A percentile compares a stretch with the other conserved stretches of the same genome.
phyloP scores from a whole-genome alignment of 1,140 invertebrate species.

The Drosophila lacertosa region DNA sequence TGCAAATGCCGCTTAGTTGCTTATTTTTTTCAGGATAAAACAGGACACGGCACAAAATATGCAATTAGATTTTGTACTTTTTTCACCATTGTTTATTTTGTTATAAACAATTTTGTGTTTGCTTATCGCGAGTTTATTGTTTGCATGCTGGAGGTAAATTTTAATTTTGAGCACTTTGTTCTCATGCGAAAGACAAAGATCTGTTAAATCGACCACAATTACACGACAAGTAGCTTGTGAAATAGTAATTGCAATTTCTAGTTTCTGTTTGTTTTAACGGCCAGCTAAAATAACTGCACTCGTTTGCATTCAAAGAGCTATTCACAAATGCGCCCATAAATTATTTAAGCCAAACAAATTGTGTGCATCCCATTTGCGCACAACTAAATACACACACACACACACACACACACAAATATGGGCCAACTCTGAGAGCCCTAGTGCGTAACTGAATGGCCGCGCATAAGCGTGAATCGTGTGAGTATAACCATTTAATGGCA shows the following conservation, averaged over 20 bases:
- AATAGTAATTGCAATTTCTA: neutral
- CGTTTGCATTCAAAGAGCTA: conserved; percentile 22
- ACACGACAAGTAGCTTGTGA: neutral
- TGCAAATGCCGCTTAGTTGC: conserved; percentile 66
- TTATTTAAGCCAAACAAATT: conserved; percentile 62
- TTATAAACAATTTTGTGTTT: conserved; percentile 40
- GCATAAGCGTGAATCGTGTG: conserved; percentile 47
- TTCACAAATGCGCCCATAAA: conserved; percentile 58
- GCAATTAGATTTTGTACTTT: conserved; percentile 54
- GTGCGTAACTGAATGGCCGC: neutral
- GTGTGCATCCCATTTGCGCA: conserved; percentile 53
- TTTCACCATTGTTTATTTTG: conserved; percentile 35
- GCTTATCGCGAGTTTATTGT: conserved; percentile 64
- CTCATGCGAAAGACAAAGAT: conserved; percentile 4
- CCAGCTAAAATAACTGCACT: conserved; percentile 7
- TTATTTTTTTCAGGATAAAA: conserved; percentile 43
- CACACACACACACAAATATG: conserved; percentile 38
- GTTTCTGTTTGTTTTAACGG: neutral
- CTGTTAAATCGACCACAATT: neutral
- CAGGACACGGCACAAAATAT: conserved; percentile 37
- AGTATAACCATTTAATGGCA: conserved; percentile 68
- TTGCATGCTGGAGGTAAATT: conserved; percentile 50
- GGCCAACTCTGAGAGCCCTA: conserved; percentile 3
- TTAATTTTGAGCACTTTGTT: conserved; percentile 48
- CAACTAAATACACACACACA: conserved; percentile 56